Evolutionary conservation across 2,113 vertebrate genomes (phyloP), one percentile per base, ranked within the genome.

Genomic region (Macrotis lagotis): DNA sequence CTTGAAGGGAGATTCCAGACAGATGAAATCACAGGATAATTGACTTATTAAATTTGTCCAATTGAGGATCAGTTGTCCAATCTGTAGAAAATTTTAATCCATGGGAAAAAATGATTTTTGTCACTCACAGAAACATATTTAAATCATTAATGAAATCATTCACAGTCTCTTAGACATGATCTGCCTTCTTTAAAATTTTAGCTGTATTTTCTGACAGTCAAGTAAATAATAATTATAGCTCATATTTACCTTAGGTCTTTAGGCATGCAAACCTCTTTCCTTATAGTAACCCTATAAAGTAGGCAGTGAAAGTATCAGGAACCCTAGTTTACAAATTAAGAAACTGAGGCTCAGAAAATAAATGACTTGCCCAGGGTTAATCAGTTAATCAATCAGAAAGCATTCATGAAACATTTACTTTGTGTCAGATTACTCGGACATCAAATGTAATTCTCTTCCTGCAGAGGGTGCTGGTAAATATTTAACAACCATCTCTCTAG

Each of bases 31-130:
- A 44, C 0, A 83, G n/a, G 8, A 44, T 83, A 5, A 5, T 83
- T 83, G n/a, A 44, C n/a, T 8, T 83, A 44, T 24, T 83, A 83
- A 83, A 83, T 83, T 83, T 44, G 66, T 48, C 93, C 37, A 25
- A 50, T 3, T 95, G 94, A 92, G 94, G 93, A 93, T 93, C 90
- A 24, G 51, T 66, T 28, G 6, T 50, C 91, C 94, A n/a, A 74
- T 66, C 51, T 51, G 16, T 51, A 95, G 91, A 50, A 52, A 59
- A 3, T 11, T 93, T 92, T 49, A 92, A 49, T 37, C 90, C 10
- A 51, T 50, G 83, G 52, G 88, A 3, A 8, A 14, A 92, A 48
- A 24, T n/a, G n/a, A n/a, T 28, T 59, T 6, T 92, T 90, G 48
- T 94, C 50, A 8, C 53, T 88, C 55, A 52, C 8, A 50, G 12